Conservation (phyloP, 1,140 invertebrate species). For the Teleopsis dalmanni region DNA sequence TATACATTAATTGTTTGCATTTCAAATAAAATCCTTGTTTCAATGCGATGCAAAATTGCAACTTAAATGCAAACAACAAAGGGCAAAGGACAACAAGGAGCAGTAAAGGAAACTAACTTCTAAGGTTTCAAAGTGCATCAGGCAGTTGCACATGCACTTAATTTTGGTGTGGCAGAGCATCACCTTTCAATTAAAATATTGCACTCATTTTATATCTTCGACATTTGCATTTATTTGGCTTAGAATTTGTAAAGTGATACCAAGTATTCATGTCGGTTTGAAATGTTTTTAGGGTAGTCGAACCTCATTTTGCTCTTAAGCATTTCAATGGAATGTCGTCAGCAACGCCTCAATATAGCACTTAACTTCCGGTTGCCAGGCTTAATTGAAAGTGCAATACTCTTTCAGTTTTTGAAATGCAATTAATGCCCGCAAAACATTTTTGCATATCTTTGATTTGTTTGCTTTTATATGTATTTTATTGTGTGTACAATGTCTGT, state of each 20-base stretch:
- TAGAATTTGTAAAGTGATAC: too few species aligned
- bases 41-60: too few species aligned
- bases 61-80: too few species aligned
- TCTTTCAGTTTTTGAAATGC: conserved; percentile 33
- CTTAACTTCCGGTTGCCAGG: conserved; percentile 42
- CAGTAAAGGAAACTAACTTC: not conserved
- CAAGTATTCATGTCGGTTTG: too few species aligned
- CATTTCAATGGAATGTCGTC: too few species aligned
- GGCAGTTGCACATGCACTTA: not conserved
- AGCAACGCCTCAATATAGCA: conserved; percentile 16
- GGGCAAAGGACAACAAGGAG: too few species aligned
- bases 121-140: conserved; percentile 12
- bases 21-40: too few species aligned
- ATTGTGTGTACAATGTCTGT: not conserved
- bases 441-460: conserved; percentile 11
- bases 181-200: conserved; percentile 16
- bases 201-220: too few species aligned
- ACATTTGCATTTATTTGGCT: too few species aligned
- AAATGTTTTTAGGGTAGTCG: too few species aligned
- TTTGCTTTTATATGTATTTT: conserved; percentile 3
- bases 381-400: conserved; percentile 43
- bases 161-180: conserved; percentile 6
- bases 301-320: too few species aligned
- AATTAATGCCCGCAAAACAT: conserved; percentile 36
- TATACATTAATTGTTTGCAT: too few species aligned